These are phyloP conservation scores for Otocyon megalotis DNA, from an alignment of 2,113 vertebrate genomes.

Conservation along the genomic window DNA sequence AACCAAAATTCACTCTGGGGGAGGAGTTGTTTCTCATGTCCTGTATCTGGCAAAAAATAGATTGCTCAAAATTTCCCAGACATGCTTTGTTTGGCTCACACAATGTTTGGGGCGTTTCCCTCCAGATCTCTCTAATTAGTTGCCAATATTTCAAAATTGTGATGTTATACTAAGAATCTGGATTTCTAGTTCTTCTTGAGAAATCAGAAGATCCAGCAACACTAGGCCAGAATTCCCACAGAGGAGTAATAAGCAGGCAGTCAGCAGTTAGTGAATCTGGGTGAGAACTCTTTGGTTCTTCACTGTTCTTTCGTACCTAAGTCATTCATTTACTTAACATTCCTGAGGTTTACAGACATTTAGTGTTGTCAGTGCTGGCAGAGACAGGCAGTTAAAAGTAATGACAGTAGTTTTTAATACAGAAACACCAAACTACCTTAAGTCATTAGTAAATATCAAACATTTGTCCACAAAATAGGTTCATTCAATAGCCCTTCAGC, in stretches of 20 bases:
- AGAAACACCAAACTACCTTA: slow-evolving; percentile 39
- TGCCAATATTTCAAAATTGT: slow-evolving; percentile 40
- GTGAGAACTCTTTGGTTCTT: neutral
- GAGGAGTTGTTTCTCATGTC: slow-evolving; percentile 18
- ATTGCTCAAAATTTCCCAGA: slow-evolving; percentile 36
- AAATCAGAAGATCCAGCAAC: neutral
- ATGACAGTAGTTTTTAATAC: neutral
- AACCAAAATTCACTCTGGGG: slow-evolving; percentile 11
- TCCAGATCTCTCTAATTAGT: slow-evolving; percentile 1
- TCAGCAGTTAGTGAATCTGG: neutral
- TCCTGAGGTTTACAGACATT: neutral
- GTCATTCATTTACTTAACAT: neutral
- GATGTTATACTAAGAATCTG: neutral
- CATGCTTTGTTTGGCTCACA: slow-evolving; percentile 48
- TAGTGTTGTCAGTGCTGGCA: neutral
- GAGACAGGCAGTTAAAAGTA: neutral
- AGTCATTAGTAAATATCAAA: slow-evolving; percentile 9
- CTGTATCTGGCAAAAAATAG: slow-evolving; percentile 22
- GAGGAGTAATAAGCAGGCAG: neutral
- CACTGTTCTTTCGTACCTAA: neutral
- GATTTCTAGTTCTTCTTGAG: slow-evolving; percentile 5
- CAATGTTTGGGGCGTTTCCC: neutral
- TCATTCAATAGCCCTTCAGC: neutral
- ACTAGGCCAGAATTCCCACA: neutral
- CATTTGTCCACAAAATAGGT: neutral